These are phyloP conservation scores for Noctua pronuba DNA, from an alignment of 2,888 invertebrate species.

Conservation along the genomic window DNA sequence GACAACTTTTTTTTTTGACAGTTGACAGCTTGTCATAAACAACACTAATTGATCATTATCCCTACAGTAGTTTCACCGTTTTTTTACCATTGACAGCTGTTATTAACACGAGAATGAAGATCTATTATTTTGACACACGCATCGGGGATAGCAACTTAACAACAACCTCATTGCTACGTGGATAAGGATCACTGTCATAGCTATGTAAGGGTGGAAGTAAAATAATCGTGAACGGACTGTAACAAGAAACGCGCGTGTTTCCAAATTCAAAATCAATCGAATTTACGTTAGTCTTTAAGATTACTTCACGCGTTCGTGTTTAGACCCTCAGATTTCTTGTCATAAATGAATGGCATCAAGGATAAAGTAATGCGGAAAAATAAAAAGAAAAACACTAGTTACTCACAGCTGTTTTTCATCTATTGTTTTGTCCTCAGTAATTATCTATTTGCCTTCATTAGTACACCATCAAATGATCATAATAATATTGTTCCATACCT, in stretches of 20 bases:
- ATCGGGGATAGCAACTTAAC: background rate
- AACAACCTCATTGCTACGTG: background rate
- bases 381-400: background rate
- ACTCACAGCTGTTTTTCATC: background rate
- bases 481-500: background rate
- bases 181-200: background rate
- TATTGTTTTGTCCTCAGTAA: conserved; percentile 5
- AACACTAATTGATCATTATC: background rate
- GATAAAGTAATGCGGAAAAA: background rate
- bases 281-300: too few species aligned
- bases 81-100: background rate
- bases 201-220: background rate
- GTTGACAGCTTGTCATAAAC: background rate
- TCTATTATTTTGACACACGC: background rate
- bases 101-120: background rate
- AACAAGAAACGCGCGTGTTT: background rate
- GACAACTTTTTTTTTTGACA: background rate
- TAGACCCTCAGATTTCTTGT: background rate
- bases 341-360: background rate
- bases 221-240: background rate
- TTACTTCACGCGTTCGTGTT: background rate
- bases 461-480: conserved; percentile 8
- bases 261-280: background rate
- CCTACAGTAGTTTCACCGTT: background rate
- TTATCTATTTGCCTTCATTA: conserved; percentile 29